A percentile compares a stretch with the other conserved stretches of the same genome.
These are phyloP conservation scores for Crioceris asparagi DNA, from an alignment of 2,888 invertebrate species.

Conservation along the genomic window DNA sequence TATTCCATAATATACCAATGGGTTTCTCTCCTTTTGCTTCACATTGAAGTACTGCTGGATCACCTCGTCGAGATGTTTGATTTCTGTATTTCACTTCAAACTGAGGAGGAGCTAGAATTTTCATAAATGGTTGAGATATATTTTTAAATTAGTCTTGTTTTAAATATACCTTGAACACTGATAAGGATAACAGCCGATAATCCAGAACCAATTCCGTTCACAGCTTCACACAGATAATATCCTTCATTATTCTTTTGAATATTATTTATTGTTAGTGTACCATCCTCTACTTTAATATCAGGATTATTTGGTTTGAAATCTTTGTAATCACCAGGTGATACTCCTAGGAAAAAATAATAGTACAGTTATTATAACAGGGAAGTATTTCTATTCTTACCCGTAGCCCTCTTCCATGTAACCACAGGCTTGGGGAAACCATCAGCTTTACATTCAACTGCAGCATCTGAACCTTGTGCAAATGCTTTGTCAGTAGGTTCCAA, in stretches of 20 bases:
- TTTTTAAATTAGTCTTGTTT: not conserved
- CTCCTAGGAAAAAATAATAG: conserved; percentile 47
- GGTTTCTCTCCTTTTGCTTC: conserved; percentile 92
- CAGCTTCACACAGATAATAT: conserved; percentile 90
- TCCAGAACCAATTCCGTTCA: conserved; percentile 91
- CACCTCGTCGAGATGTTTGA: conserved; percentile 81
- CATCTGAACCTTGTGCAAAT: conserved; percentile 89
- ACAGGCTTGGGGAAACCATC: conserved; percentile 92
- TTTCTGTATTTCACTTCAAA: conserved; percentile 87
- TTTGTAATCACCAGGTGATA: conserved; percentile 86
- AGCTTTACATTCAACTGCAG: conserved; percentile 90
- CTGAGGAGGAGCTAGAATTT: conserved; percentile 70
- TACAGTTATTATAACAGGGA: not conserved
- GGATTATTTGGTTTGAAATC: conserved; percentile 85
- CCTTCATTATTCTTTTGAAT: conserved; percentile 91
- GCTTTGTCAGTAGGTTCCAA: conserved; percentile 90
- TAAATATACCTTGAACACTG: conserved; percentile 72
- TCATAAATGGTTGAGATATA: not conserved
- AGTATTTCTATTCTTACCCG: conserved; percentile 50
- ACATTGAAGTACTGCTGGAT: conserved; percentile 83
- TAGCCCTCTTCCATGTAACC: conserved; percentile 92
- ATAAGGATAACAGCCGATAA: conserved; percentile 88
- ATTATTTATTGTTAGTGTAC: conserved; percentile 79
- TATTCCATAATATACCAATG: conserved; percentile 89
- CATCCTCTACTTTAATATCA: conserved; percentile 87